Conservation (phyloP, 2,888 invertebrate species). For the Napeogenes inachia region DNA sequence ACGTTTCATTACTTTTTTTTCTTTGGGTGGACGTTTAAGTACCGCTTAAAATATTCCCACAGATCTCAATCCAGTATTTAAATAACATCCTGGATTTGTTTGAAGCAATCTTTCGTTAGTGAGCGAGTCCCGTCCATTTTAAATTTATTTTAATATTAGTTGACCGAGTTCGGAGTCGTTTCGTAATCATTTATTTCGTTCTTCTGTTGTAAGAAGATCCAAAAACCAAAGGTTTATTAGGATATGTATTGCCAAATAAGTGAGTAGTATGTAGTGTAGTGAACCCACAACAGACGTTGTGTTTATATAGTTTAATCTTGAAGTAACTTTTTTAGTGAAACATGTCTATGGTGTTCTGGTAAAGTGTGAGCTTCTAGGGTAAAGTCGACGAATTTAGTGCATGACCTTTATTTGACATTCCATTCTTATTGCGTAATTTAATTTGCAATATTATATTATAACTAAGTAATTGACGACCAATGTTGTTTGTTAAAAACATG, state of each 20-base stretch:
- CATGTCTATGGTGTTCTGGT: slow-evolving; percentile 47
- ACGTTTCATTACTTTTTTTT: slow-evolving; percentile 18
- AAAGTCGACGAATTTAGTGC: slow-evolving; percentile 36
- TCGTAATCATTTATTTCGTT: slow-evolving; percentile 34
- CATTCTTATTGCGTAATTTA: slow-evolving; percentile 27
- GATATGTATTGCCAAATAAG: slow-evolving; percentile 39
- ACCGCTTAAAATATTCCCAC: slow-evolving; percentile 14
- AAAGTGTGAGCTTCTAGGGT: slow-evolving; percentile 70
- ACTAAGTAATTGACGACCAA: slow-evolving; percentile 21
- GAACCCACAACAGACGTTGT: slow-evolving; percentile 26
- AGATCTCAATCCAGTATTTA: slow-evolving; percentile 10
- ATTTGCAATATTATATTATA: slow-evolving; percentile 15
- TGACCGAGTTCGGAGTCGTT: slow-evolving; percentile 29
- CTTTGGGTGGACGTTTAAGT: slow-evolving; percentile 12
- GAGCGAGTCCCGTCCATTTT: slow-evolving; percentile 72
- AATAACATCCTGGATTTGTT: slow-evolving; percentile 17
- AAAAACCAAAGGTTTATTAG: slow-evolving; percentile 18
- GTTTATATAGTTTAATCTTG: slow-evolving; percentile 36
- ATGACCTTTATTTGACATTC: slow-evolving; percentile 25
- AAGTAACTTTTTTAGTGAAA: slow-evolving; percentile 50
- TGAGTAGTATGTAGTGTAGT: slow-evolving; percentile 38
- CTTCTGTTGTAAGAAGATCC: slow-evolving; percentile 58
- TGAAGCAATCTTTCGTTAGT: slow-evolving; percentile 44
- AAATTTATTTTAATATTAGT: slow-evolving; percentile 39
- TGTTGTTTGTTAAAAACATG: slow-evolving; percentile 24